Percentiles rank a stretch among this genome's conserved stretches.
These are phyloP conservation scores for Chloroclysta siterata DNA, from an alignment of 2,888 invertebrate species.

Conservation along the genomic window DNA sequence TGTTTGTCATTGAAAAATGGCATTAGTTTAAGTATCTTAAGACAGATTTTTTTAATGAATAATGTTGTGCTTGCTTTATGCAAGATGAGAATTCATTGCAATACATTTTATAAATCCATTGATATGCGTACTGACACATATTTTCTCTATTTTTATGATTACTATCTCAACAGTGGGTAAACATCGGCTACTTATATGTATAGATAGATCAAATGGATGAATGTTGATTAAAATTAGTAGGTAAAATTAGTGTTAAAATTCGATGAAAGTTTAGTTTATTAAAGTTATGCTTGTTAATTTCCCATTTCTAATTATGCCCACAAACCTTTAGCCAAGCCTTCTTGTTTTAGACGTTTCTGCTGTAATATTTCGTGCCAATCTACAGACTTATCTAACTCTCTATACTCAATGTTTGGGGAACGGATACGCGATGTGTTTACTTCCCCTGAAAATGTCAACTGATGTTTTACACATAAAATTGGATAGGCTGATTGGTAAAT, in stretches of 20 bases:
- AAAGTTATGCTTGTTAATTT: conserved; percentile 11
- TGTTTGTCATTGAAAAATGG: too few species aligned
- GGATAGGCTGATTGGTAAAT: neutral
- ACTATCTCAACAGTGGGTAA: too few species aligned
- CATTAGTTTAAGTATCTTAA: too few species aligned
- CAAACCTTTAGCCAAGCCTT: conserved; percentile 78
- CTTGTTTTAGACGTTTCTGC: conserved; percentile 64
- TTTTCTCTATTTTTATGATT: too few species aligned
- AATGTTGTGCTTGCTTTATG: too few species aligned
- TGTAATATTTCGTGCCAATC: conserved; percentile 77
- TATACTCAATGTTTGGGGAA: conserved; percentile 75
- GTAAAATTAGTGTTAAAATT: conserved; percentile 2
- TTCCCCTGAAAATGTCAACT: conserved; percentile 76
- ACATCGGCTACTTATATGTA: neutral
- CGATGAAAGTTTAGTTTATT: conserved; percentile 17
- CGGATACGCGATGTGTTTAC: conserved; percentile 64
- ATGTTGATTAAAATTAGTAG: conserved; percentile 12
- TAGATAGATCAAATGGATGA: neutral
- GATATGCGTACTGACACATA: too few species aligned
- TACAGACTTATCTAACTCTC: conserved; percentile 82
- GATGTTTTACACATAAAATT: conserved; percentile 11
- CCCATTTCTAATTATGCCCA: conserved; percentile 55
- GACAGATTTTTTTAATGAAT: too few species aligned
- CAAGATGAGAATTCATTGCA: too few species aligned
- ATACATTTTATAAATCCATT: too few species aligned